Evolutionary conservation across 2,888 invertebrate genomes (phyloP).

Genomic region (Diplolepis rosae): DNA sequence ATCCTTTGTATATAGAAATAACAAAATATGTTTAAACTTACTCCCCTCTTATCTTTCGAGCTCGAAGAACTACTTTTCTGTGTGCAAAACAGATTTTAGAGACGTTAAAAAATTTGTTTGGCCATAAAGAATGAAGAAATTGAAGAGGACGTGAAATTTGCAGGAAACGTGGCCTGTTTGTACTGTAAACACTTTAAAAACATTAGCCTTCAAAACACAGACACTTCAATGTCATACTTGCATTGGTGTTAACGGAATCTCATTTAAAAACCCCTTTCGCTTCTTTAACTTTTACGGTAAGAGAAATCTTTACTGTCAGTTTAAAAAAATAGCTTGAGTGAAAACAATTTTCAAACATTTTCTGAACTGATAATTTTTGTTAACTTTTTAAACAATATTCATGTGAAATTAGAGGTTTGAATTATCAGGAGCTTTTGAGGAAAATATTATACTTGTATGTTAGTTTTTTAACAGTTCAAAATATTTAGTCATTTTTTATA

Average conservation of each 20-base stretch:
- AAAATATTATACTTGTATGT: too few species aligned
- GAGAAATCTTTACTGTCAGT: neutral
- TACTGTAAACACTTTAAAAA: neutral
- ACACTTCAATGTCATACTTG: neutral
- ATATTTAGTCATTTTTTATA: too few species aligned
- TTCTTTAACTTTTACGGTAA: neutral
- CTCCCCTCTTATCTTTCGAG: neutral
- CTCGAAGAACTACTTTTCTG: neutral
- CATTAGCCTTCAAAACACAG: neutral
- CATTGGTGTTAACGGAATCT: neutral
- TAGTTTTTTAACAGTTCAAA: too few species aligned
- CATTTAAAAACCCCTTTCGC: neutral
- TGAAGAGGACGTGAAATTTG: neutral
- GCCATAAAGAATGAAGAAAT: neutral
- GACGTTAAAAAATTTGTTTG: neutral
- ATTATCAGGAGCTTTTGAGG: too few species aligned
- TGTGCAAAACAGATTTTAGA: neutral
- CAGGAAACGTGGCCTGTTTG: neutral
- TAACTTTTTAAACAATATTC: too few species aligned
- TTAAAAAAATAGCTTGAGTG: neutral
- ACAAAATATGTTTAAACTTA: too few species aligned
- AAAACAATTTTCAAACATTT: neutral
- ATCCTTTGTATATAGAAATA: too few species aligned
- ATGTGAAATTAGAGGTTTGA: too few species aligned
- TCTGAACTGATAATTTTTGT: neutral